Evolutionary conservation across 2,113 vertebrate genomes (phyloP), one percentile per base, ranked within the genome.

Genomic region (Vicugna pacos): DNA sequence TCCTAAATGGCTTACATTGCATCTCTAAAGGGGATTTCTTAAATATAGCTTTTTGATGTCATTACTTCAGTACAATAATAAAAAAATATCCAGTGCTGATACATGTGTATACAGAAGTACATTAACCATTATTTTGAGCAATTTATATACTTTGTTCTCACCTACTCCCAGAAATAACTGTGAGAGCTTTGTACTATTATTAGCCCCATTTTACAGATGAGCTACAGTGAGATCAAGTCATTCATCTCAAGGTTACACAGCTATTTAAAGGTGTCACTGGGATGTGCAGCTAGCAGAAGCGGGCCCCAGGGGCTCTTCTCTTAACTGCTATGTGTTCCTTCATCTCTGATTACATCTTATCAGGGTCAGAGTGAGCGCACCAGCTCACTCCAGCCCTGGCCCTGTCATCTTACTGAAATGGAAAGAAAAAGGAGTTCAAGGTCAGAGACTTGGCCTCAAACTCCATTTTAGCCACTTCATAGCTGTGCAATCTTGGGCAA

Each of bases 251-350:
- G 10, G 13, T 22, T 8, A 4, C 56, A 65, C 15, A 77, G 30
- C 5, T 35, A 12, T 19, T 84, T 42, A 10, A 67, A 48, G 38
- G 20, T 10, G 24, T n/a, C 32, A 3, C 12, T 46, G 50, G 9
- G 5, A 52, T 54, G 69, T 9, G 5, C 72, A 48, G 9, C 16
- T 14, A 52, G 58, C 5, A n/a, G 38, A 79, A 4, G 7, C 0
- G 8, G 58, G 19, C 4, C 89, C n/a, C 1, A 5, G 0, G 19
- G 10, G n/a, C 83, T 89, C 12, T 30, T 2, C 8, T 82, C 26
- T 22, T 35, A 65, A 12, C 0, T 32, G n/a, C 10, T 15, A 50
- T 0, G 1, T 3, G 24, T 12, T 8, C 0, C 50, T 14, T 65
- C 5, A 12, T 50, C 54, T 38, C 30, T 14, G 10, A 8, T 73